phyloP scores from a whole-genome alignment of 2,888 invertebrate genomes.

The Galerucella nymphaeae region DNA sequence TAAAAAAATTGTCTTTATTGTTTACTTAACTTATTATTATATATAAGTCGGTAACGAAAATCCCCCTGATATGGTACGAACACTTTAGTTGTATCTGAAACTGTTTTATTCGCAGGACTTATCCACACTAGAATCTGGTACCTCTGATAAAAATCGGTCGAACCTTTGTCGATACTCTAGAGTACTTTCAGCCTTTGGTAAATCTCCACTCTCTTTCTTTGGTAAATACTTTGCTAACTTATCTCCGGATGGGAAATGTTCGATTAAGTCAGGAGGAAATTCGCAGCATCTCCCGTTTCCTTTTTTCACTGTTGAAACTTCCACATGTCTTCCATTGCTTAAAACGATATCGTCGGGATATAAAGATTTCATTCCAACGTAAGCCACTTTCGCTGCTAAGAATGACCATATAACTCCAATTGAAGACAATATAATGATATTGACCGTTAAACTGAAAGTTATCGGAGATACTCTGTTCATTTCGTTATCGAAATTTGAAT shows the following conservation, averaged over 20 bases:
- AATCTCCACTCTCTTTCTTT: slow-evolving; percentile 55
- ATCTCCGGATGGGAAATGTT: slow-evolving; percentile 66
- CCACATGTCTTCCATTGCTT: slow-evolving; percentile 66
- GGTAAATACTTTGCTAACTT: slow-evolving; percentile 69
- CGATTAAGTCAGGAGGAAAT: slow-evolving; percentile 69
- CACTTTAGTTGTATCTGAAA: not conserved
- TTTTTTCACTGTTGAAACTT: slow-evolving; percentile 69
- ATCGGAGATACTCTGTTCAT: slow-evolving; percentile 38
- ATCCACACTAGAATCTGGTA: slow-evolving; percentile 30
- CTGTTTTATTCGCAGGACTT: not conserved
- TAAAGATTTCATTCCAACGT: slow-evolving; percentile 71
- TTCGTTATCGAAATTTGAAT: slow-evolving; percentile 45
- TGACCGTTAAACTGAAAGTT: slow-evolving; percentile 60
- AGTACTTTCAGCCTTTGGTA: slow-evolving; percentile 63
- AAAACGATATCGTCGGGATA: slow-evolving; percentile 69
- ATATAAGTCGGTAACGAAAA: too few species aligned
- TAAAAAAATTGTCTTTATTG: too few species aligned
- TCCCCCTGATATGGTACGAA: too few species aligned
- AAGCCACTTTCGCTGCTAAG: slow-evolving; percentile 70
- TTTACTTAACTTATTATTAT: too few species aligned
- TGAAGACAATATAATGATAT: slow-evolving; percentile 70
- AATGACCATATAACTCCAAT: slow-evolving; percentile 72
- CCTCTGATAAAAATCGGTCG: slow-evolving; percentile 60
- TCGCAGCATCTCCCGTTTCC: slow-evolving; percentile 66
- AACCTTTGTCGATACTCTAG: slow-evolving; percentile 66